Conservation (phyloP, 1,140 invertebrate species). For the Polypedilum vanderplanki region DNA sequence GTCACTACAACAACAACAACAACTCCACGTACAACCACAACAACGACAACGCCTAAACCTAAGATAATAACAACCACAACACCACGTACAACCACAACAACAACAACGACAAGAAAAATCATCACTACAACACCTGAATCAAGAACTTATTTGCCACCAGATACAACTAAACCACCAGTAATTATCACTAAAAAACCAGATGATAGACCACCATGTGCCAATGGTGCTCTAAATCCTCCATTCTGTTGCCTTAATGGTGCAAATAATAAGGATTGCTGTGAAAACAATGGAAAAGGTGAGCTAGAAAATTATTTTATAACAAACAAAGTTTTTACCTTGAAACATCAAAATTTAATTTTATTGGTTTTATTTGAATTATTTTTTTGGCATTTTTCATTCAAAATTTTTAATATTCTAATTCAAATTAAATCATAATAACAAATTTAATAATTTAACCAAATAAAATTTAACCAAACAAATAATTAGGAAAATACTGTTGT, state of each 20-base stretch:
- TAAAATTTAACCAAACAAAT: not conserved
- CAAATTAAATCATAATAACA: no score
- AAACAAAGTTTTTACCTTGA: no score
- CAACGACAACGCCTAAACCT: not conserved
- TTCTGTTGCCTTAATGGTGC: constrained; percentile 1
- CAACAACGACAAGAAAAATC: not conserved
- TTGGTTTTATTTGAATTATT: no score
- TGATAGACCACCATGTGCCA: not conserved
- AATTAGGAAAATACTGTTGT: not conserved
- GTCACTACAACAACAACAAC: not conserved
- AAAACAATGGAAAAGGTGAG: not conserved
- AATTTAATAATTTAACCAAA: no score
- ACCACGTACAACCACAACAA: not conserved
- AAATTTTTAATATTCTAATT: no score
- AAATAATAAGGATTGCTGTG: not conserved
- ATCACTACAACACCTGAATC: not conserved
- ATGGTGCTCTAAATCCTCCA: not conserved
- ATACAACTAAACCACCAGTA: not conserved
- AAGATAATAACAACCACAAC: not conserved
- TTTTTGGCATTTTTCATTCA: no score
- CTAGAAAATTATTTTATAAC: not conserved
- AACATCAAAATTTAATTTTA: no score
- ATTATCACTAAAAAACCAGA: not conserved
- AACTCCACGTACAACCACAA: not conserved
- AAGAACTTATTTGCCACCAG: not conserved